Evolutionary conservation across 2,113 vertebrate genomes (phyloP).

Genomic region (Myotis brandtii): DNA sequence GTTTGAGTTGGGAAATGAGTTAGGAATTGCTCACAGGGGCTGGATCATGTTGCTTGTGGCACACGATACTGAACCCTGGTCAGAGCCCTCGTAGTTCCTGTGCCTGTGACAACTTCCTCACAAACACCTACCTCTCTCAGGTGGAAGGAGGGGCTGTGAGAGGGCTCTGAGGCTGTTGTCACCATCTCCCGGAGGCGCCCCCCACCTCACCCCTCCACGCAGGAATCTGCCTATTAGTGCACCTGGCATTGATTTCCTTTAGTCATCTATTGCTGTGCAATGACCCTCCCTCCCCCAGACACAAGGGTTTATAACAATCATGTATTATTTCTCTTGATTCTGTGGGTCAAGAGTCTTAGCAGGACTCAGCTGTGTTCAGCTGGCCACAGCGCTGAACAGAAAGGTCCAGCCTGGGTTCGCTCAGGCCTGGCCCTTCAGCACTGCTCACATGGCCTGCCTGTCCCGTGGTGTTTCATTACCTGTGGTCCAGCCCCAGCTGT

Average conservation of each 20-base stretch:
- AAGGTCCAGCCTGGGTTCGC: not conserved
- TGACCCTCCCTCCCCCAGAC: not conserved
- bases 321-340: not conserved
- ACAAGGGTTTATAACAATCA: not conserved
- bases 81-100: not conserved
- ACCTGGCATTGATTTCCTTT: not conserved
- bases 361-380: not conserved
- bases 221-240: not conserved
- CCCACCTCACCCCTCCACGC: not conserved
- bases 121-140: not conserved
- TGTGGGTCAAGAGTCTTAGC: not conserved
- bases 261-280: not conserved
- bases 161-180: not conserved
- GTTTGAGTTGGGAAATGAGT: not conserved
- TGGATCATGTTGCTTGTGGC: not conserved
- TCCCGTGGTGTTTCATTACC: not conserved
- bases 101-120: not conserved
- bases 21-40: not conserved
- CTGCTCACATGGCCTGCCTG: not conserved
- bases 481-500: not conserved
- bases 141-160: not conserved
- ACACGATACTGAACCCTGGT: not conserved
- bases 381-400: accelerated
- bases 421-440: not conserved
- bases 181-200: not conserved